Evolutionary conservation across 2,113 vertebrate genomes (phyloP).

Genomic region (Cryptotis parvus): DNA sequence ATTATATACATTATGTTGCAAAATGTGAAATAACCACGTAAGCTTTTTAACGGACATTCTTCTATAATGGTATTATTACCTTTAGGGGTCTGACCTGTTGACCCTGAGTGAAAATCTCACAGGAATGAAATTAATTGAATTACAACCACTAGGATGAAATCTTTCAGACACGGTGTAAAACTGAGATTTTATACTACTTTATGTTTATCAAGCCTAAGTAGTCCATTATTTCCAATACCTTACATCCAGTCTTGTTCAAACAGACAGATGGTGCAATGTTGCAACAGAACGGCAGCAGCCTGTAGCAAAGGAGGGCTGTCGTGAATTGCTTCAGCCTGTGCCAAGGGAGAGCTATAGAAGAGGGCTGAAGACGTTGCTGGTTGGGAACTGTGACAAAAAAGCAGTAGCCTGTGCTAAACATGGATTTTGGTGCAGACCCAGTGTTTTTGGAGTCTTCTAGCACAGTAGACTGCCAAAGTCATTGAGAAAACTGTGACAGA

Average conservation of each 20-base stretch:
- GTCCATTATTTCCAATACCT: conserved; percentile 89
- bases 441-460: conserved; percentile 40
- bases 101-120: conserved; percentile 90
- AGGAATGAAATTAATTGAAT: conserved; percentile 94
- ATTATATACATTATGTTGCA: conserved; percentile 71
- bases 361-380: not conserved
- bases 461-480: conserved; percentile 44
- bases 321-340: conserved; percentile 11
- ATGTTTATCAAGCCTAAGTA: conserved; percentile 90
- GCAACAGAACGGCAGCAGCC: conserved; percentile 61
- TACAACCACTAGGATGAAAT: conserved; percentile 91
- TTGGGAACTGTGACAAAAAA: not conserved
- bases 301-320: not conserved
- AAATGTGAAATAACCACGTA: conserved; percentile 69
- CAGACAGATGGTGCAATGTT: conserved; percentile 84
- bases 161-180: conserved; percentile 96
- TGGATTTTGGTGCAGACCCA: conserved; percentile 45
- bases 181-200: conserved; percentile 88
- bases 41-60: conserved; percentile 94
- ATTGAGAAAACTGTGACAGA: conserved; percentile 58
- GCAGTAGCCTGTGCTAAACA: conserved; percentile 6
- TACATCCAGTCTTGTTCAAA: conserved; percentile 92
- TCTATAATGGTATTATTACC: conserved; percentile 87
- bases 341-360: not conserved
- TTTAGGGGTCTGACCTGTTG: conserved; percentile 85